Evolutionary conservation across 2,797 vertebrate genomes (phyloP), one percentile per base, ranked within the genome.

Genomic region (Rhinella marina): DNA sequence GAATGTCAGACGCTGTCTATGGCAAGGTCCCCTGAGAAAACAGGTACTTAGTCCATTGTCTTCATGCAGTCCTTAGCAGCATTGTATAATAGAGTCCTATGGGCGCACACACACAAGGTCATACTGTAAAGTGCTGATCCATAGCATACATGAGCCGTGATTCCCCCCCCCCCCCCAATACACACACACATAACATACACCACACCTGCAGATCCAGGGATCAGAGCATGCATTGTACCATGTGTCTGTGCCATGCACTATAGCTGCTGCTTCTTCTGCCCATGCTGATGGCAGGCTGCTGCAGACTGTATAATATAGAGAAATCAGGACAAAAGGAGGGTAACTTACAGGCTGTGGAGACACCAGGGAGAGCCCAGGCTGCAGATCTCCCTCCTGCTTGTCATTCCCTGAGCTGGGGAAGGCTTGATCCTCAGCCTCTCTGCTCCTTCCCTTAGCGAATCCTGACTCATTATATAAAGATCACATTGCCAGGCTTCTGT

Each of bases 381-480:
- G 87, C 87, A 88, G 41, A 61, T 85, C 76, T 62, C 41, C 41
- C 61, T 77, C 57, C 79, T 85, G 91, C 83, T 86, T 89, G 90
- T 59, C 91, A 82, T 83, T 87, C 91, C 91, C 86, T 70, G 61
- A 56, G 73, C 87, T 52, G 50, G 88, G 27, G 57, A 81, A 61
- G 41, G 89, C 66, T 29, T 89, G 88, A 76, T 90, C 61, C 90
- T 85, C 82, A 5, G 86, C 91, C 90, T 41, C 41, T 41, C 86
- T 88, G 85, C 91, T 92, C 88, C 91, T 93, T 93, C 93, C 92
- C 92, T 92, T 92, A 88, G 92, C 92, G 91, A 92, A 93, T 91
- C 89, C 94, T 93, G 95, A 94, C 94, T 94, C 93, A 92, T 93
- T 93, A 93, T 93, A 93, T 92, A 90, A 91, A 93, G 92, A 93